phyloP scores from a whole-genome alignment of 1,140 invertebrate genomes.

The Sarcophaga peregrina region DNA sequence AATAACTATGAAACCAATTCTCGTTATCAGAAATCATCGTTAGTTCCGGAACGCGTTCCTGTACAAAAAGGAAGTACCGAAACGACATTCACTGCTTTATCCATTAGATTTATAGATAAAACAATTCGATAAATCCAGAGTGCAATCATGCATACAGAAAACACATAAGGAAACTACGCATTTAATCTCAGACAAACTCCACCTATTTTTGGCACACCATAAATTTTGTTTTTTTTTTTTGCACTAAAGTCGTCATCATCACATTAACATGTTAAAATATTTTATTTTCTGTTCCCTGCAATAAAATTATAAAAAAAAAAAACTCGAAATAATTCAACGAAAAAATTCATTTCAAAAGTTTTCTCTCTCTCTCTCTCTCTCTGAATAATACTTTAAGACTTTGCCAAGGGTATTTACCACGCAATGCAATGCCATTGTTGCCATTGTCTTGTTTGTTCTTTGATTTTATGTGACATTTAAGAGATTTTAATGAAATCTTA shows the following conservation, averaged over 20 bases:
- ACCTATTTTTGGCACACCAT: too few relatives aligned
- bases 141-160: too few relatives aligned
- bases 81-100: too few relatives aligned
- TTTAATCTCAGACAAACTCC: too few relatives aligned
- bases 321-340: background rate
- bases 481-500: slow-evolving; percentile 16
- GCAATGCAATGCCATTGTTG: background rate
- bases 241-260: background rate
- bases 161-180: too few relatives aligned
- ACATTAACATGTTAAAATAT: slow-evolving; percentile 8
- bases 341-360: background rate
- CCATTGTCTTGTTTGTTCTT: background rate
- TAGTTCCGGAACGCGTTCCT: too few relatives aligned
- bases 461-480: slow-evolving; percentile 24
- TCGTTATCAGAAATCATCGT: too few relatives aligned
- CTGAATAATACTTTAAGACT: background rate
- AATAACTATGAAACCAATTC: too few relatives aligned
- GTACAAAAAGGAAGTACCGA: too few relatives aligned
- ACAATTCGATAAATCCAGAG: too few relatives aligned
- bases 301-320: background rate
- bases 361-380: too few relatives aligned
- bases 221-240: background rate
- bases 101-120: too few relatives aligned
- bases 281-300: background rate
- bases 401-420: slow-evolving; percentile 5